Conservation (phyloP, 2,888 invertebrate genomes). For the Eristalinus aeneus region DNA sequence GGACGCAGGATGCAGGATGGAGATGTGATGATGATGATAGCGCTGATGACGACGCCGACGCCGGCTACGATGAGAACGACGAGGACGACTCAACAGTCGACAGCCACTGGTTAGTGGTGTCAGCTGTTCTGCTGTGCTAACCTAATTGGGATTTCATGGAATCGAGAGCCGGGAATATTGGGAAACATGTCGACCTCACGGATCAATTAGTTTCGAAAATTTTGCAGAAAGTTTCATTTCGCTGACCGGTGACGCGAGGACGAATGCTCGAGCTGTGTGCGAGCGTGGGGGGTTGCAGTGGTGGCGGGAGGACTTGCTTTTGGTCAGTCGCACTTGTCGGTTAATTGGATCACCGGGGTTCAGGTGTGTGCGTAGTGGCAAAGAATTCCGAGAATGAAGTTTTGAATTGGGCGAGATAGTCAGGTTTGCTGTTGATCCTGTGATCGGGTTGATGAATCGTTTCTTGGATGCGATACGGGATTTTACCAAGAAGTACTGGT, state of each 20-base stretch:
- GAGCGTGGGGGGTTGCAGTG: not conserved
- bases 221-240: not conserved
- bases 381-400: not conserved
- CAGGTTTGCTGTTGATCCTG: not conserved
- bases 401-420: not conserved
- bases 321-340: not conserved
- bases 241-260: not conserved
- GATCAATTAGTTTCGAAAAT: constrained; percentile 66
- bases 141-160: constrained; percentile 69
- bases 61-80: constrained; percentile 11
- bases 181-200: constrained; percentile 68
- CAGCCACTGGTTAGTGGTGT: constrained; percentile 59
- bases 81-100: constrained; percentile 1
- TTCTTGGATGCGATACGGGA: not conserved
- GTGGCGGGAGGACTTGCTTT: not conserved
- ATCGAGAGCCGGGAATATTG: constrained; percentile 54
- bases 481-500: too few species aligned
- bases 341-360: not conserved
- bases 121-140: constrained; percentile 55
- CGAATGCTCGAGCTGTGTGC: not conserved
- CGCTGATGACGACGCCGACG: constrained; percentile 12
- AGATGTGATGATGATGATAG: constrained; percentile 5
- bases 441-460: not conserved
- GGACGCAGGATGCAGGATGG: constrained; percentile 27
- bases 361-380: not conserved